Evolutionary conservation across 2,797 vertebrate genomes (phyloP), one percentile per base, ranked within the genome.

Genomic region (Galago senegalensis): DNA sequence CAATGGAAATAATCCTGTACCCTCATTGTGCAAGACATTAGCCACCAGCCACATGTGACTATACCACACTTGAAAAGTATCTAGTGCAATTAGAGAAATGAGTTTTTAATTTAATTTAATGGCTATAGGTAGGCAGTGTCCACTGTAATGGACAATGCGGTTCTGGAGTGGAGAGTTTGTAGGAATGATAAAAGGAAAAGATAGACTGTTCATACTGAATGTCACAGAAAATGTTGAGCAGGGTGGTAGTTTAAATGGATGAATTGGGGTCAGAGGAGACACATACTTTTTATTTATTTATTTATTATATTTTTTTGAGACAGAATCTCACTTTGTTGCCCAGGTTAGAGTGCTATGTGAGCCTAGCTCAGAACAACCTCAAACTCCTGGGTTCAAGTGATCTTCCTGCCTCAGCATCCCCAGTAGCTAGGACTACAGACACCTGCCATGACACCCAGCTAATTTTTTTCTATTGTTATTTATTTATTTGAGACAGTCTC

Each of bases 131-230:
- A 25, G 61, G 12, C 27, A 63, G 65, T n/a, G 65, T 31, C 65
- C 31, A 67, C 29, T 67, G 65, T 18, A 14, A n/a, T 27, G 61
- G 65, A 82, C 69, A 61, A n/a, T 87, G 21, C 21, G 25, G 27
- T 70, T 84, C 79, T 65, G n/a, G 70, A 27, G 21, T 77, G 27
- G 12, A 63, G 61, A 87, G n/a, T 96, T 76, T 56, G 5, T 61
- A 87, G 69, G 40, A 76, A 29, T 46, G 58, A 89, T 29, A 25
- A 90, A n/a, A 27, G 20, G 49, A 76, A 49, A 79, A 90, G 56
- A 60, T 58, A 93, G 58, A 60, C 40, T 79, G 12, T 93, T 91
- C 70, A 63, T 58, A 82, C 34, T 93, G 56, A 93, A 49, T 83
- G 37, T 40, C 89, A n/a, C 31, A 70, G 76, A 75, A 75, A 16